These are phyloP conservation scores for Trichonephila clavata DNA, from an alignment of 1,140 invertebrate genomes.

Conservation along the genomic window DNA sequence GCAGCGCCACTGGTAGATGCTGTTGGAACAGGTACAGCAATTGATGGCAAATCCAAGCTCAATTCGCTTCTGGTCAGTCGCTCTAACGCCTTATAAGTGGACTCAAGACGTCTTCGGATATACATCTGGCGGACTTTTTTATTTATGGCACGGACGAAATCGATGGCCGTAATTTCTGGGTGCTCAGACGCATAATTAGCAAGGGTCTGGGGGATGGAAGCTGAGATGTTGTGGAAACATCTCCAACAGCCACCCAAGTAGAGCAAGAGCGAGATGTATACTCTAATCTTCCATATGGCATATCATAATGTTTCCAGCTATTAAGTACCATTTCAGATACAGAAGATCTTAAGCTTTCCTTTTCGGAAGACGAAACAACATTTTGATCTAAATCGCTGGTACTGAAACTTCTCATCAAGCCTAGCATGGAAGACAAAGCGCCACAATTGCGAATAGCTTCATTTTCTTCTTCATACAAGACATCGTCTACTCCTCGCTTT, in stretches of 20 bases:
- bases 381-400: slow-evolving; percentile 86
- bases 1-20: slow-evolving; percentile 35
- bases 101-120: slow-evolving; percentile 87
- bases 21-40: slow-evolving; percentile 69
- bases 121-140: slow-evolving; percentile 90
- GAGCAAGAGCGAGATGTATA: slow-evolving; percentile 90
- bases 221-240: slow-evolving; percentile 86
- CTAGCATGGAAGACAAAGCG: slow-evolving; percentile 88
- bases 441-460: slow-evolving; percentile 89
- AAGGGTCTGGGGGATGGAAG: slow-evolving; percentile 86
- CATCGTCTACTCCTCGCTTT: slow-evolving; percentile 79
- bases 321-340: slow-evolving; percentile 76
- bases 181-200: slow-evolving; percentile 73
- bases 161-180: slow-evolving; percentile 86
- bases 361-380: slow-evolving; percentile 40
- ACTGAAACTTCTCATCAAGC: slow-evolving; percentile 90
- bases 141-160: slow-evolving; percentile 89
- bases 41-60: slow-evolving; percentile 79
- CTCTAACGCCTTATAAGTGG: slow-evolving; percentile 90
- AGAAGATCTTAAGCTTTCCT: slow-evolving; percentile 73
- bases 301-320: slow-evolving; percentile 78
- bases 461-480: slow-evolving; percentile 88
- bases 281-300: slow-evolving; percentile 81
- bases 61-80: slow-evolving; percentile 91
- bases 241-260: slow-evolving; percentile 92